Base-by-base conservation (phyloP, 2,113 vertebrate species). In the Myodes glareolus region DNA sequence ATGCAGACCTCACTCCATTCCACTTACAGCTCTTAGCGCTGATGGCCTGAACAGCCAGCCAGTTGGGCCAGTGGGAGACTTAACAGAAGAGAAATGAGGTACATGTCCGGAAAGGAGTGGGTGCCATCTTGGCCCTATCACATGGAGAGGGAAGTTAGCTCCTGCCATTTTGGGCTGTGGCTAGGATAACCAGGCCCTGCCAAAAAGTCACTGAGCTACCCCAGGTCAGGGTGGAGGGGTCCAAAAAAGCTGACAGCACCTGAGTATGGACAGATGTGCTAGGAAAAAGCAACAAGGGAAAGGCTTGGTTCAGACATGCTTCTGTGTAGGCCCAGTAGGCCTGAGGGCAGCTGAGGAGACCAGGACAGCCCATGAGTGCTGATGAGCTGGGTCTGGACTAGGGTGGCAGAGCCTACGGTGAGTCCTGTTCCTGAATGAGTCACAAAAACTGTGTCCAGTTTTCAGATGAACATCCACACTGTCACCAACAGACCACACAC, bases 281-380 rank as follows among this genome's bases (percentile, higher is more conserved):
- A n/a, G 73, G 63, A 63, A 14, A 77, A 67, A 29, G 23, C 3
- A 2, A 25, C 1, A 13, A 29, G 4, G 10, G 80, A 14, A 58
- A 78, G 63, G 7, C 3, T 67, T 2, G 3, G 6, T 21, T 85
- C 31, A 29, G 6, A 1, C 6, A 27, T 3, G 45, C 47, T 45
- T 90, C 4, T 14, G 25, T 1, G 5, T 25, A 52, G 45, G 9
- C 27, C 47, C 29, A 2, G 77, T 29, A 1, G 10, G 23, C 58
- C 23, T 2, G 6, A 12, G 0, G 1, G n/a, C 27, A 19, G 1
- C 65, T 42, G 42, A 27, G 0, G 14, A 82, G 29, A 36, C 11
- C 29, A 39, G 21, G 7, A 4, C 4, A 0, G 4, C 10, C 2
- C 5, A 33, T 0, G n/a, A 65, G 31, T 0, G 4, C 70, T 9